These are phyloP conservation scores for Bufo bufo DNA, from an alignment of 2,113 vertebrate species.

Conservation along the genomic window DNA sequence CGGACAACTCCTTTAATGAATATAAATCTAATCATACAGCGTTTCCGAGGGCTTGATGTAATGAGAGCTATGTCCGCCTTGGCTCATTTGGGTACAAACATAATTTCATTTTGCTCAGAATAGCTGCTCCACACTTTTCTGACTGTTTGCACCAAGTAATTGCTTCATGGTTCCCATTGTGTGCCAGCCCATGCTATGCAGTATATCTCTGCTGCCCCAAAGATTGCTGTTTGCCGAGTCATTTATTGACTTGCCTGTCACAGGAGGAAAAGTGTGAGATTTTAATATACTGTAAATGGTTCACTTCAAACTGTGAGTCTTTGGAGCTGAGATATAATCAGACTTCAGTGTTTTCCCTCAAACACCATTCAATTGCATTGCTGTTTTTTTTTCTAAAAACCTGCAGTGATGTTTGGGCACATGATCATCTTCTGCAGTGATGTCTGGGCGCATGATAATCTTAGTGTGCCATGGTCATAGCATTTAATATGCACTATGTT, in stretches of 20 bases:
- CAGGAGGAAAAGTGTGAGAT: slow-evolving; percentile 45
- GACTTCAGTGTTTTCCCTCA: slow-evolving; percentile 27
- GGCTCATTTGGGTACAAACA: slow-evolving; percentile 21
- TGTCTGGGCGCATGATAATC: not conserved
- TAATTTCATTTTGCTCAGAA: slow-evolving; percentile 8
- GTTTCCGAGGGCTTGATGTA: not conserved
- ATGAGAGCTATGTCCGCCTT: not conserved
- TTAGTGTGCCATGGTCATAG: slow-evolving; percentile 5
- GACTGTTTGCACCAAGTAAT: slow-evolving; percentile 45
- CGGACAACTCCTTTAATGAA: not conserved
- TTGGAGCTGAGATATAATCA: slow-evolving; percentile 42
- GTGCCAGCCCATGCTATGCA: not conserved
- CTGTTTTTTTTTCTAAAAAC: not conserved
- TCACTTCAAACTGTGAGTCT: slow-evolving; percentile 44
- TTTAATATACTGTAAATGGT: slow-evolving; percentile 52
- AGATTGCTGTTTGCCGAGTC: slow-evolving; percentile 42
- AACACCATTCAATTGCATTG: slow-evolving; percentile 19
- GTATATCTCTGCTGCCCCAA: slow-evolving; percentile 5
- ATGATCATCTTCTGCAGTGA: no score
- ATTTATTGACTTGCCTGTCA: slow-evolving; percentile 49
- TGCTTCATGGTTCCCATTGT: slow-evolving; percentile 40
- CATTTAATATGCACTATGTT: not conserved
- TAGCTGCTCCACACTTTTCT: not conserved
- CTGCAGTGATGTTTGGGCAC: no score
- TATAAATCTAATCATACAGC: not conserved